Evolutionary conservation across 1,140 invertebrate genomes (phyloP), one percentile per base, ranked within the genome.

Genomic region (Hypsibius dujardini): DNA sequence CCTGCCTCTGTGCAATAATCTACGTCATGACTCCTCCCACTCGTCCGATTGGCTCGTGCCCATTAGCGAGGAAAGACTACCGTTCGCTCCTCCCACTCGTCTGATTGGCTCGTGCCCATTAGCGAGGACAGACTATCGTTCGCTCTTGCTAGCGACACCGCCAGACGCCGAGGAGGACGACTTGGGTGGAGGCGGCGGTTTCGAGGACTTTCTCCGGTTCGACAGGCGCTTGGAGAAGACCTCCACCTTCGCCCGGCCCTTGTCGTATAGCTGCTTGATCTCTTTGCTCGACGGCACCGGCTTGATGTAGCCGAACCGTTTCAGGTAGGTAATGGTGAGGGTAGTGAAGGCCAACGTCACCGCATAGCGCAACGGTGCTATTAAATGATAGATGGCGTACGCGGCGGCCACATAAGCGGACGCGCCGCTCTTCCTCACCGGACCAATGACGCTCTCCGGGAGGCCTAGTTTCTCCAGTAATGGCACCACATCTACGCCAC

Each of bases 301-400:
- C 77, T 85, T 85, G 71, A 89, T 86, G 76, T 84, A 86, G 15
- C 87, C 87, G 74, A 82, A 81, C 71, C 81, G 81, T 75, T 82
- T 83, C 72, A 89, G 78, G 75, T 84, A 86, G 71, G 84, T 86
- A 70, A 89, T 87, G 12, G 85, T 83, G 75, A 85, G 77, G 45
- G 86, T 88, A 42, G 87, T 88, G 46, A 86, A 87, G 1, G 87
- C 89, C 75, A 96, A 75, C 46, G 92, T 95, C 1, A 94, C 86
- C 1, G 89, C 88, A 80, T 95, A 96, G 75, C 93, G 82, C 15
- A 89, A 76, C 1, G 93, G 93, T 42, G 92, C 92, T 15, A 86
- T 86, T 74, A 95, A 82, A 83, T 97, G 95, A 78, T 95, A 96
- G 75, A 92, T 82, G 2, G 89, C 86, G 81, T 92, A 93, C 0